phyloP scores from a whole-genome alignment of 1,140 invertebrate species.

The Eciton burchellii region DNA sequence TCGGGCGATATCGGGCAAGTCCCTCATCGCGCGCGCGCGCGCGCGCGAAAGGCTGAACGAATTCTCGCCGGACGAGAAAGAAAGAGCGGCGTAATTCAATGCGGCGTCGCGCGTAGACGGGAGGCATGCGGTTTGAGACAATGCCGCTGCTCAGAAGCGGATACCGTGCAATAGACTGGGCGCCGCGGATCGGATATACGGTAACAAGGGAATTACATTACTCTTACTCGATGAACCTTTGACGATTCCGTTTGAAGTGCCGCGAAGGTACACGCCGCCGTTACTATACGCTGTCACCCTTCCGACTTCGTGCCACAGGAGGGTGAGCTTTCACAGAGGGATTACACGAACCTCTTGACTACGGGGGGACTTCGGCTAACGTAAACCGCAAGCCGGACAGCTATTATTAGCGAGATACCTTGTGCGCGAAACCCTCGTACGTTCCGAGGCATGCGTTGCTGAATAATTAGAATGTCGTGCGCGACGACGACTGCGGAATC shows the following conservation, averaged over 20 bases:
- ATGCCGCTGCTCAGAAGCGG: slow-evolving; percentile 58
- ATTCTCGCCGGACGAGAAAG: slow-evolving; percentile 42
- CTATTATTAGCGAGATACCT: slow-evolving; percentile 81
- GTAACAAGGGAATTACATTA: slow-evolving; percentile 81
- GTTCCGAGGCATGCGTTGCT: slow-evolving; percentile 72
- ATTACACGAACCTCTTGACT: slow-evolving; percentile 82
- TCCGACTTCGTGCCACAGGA: slow-evolving; percentile 75
- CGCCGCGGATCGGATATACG: slow-evolving; percentile 64
- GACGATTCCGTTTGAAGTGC: slow-evolving; percentile 84
- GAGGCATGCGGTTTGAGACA: slow-evolving; percentile 58
- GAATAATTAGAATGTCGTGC: slow-evolving; percentile 79
- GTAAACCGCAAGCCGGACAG: slow-evolving; percentile 82
- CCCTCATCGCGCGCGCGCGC: slow-evolving; percentile 19
- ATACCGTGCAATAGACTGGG: slow-evolving; percentile 49
- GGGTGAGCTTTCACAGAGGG: slow-evolving; percentile 81
- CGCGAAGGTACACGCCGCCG: slow-evolving; percentile 62
- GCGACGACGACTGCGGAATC: slow-evolving; percentile 57
- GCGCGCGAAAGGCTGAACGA: slow-evolving; percentile 33
- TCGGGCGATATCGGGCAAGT: background rate
- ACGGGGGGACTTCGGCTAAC: slow-evolving; percentile 70
- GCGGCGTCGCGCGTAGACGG: slow-evolving; percentile 48
- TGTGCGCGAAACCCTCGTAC: slow-evolving; percentile 61
- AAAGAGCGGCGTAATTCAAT: slow-evolving; percentile 60
- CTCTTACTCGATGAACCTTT: slow-evolving; percentile 82
- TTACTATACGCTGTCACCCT: slow-evolving; percentile 69